A percentile compares a stretch with the other conserved stretches of the same genome.
These are phyloP conservation scores for Catajapyx aquilonaris DNA, from an alignment of 1,140 invertebrate genomes.

Conservation along the genomic window DNA sequence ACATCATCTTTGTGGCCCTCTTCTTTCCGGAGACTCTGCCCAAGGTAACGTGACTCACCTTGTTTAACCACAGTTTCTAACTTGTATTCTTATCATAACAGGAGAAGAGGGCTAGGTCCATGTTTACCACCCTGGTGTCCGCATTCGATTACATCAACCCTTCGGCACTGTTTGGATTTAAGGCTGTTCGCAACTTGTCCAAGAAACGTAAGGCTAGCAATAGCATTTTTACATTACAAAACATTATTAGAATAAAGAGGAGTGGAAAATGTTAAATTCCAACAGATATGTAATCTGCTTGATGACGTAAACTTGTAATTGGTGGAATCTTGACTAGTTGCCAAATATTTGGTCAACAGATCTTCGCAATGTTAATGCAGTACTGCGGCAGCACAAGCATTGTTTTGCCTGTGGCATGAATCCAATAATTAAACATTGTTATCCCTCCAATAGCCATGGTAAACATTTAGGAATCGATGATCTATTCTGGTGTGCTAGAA, in stretches of 20 bases:
- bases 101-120: slow-evolving; percentile 39
- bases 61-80: background rate
- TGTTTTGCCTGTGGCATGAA: too few relatives aligned
- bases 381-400: too few relatives aligned
- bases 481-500: too few relatives aligned
- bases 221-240: too few relatives aligned
- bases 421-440: too few relatives aligned
- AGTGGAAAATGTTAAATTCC: too few relatives aligned
- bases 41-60: too few relatives aligned
- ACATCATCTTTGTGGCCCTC: slow-evolving; percentile 54
- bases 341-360: background rate
- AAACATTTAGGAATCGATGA: too few relatives aligned
- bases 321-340: background rate
- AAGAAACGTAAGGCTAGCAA: slow-evolving; percentile 15
- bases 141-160: slow-evolving; percentile 53
- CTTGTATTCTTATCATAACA: slow-evolving; percentile 23
- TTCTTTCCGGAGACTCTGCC: slow-evolving; percentile 72
- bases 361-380: background rate
- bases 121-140: slow-evolving; percentile 42
- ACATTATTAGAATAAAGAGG: too few relatives aligned
- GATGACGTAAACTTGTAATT: background rate
- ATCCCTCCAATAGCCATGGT: too few relatives aligned
- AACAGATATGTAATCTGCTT: background rate
- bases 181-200: slow-evolving; percentile 21
- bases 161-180: slow-evolving; percentile 36